phyloP scores from a whole-genome alignment of 35 echinoderm and acorn worm species.

The Ophiothrix spiculata region DNA sequence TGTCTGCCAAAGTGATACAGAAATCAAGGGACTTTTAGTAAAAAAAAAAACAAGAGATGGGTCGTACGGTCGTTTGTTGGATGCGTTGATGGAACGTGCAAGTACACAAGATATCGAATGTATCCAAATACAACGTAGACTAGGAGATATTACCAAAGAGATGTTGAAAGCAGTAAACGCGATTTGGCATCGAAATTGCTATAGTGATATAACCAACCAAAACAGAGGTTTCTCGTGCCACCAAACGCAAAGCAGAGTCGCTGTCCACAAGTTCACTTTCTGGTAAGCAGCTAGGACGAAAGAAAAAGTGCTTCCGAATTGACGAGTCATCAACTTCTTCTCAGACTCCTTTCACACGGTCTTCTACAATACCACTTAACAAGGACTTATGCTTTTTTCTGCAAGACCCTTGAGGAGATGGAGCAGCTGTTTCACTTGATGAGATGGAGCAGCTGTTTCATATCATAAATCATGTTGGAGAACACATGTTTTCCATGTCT shows the following conservation, averaged over 20 bases:
- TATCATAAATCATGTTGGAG: constrained; percentile 35
- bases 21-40: background rate
- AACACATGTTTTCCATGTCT: constrained; percentile 35
- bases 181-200: background rate
- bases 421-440: background rate
- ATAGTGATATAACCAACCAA: background rate
- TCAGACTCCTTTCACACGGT: background rate
- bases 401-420: background rate
- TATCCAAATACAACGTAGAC: background rate
- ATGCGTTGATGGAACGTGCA: background rate
- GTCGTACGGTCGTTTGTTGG: background rate
- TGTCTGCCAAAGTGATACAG: background rate
- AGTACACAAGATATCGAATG: background rate
- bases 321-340: background rate
- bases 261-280: background rate
- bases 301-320: background rate
- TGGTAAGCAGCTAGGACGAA: background rate
- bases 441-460: background rate
- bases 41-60: background rate
- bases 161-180: background rate
- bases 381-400: background rate
- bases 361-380: background rate
- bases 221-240: background rate
- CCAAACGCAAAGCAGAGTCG: background rate
- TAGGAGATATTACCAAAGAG: background rate